Conservation (phyloP, 2,797 vertebrate genomes). For the Sarcoramphus papa region DNA sequence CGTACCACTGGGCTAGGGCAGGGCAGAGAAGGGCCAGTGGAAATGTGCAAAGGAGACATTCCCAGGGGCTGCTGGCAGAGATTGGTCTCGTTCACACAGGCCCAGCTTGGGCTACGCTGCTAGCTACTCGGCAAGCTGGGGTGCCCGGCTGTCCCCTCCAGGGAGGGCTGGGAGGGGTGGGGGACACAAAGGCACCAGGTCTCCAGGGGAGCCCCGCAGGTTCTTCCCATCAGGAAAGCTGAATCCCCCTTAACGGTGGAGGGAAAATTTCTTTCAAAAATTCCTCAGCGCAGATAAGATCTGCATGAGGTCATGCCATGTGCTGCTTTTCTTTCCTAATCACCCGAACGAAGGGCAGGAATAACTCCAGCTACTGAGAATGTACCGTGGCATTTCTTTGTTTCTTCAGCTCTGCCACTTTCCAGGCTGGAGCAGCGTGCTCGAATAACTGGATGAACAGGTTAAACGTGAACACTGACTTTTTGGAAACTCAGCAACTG, state of each 20-base stretch:
- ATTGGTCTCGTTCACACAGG: fast-evolving
- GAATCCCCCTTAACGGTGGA: not conserved
- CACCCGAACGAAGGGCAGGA: not conserved
- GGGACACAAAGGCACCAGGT: not conserved
- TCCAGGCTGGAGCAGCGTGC: not conserved
- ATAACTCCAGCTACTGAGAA: slow-evolving; percentile 4
- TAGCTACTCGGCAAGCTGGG: not conserved
- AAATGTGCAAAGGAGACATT: not conserved
- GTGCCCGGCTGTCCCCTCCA: not conserved
- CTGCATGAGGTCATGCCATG: slow-evolving; percentile 30
- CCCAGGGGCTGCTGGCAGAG: not conserved
- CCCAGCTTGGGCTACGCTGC: not conserved
- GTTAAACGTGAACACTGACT: not conserved
- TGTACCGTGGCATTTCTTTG: not conserved
- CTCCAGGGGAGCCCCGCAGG: not conserved
- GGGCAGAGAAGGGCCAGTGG: not conserved
- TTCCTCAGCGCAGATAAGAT: slow-evolving; percentile 6
- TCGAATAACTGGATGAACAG: slow-evolving; percentile 36
- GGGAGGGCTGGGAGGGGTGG: not conserved
- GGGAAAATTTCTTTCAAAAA: not conserved
- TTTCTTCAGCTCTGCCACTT: slow-evolving; percentile 22
- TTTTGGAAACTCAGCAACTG: not conserved
- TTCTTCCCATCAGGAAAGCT: not conserved
- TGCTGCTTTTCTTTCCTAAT: slow-evolving; percentile 29
- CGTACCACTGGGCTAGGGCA: not conserved